A percentile compares a stretch with the other conserved stretches of the same genome.
Conservation (phyloP, 2,888 invertebrate species). For the Acronicta leporina region DNA sequence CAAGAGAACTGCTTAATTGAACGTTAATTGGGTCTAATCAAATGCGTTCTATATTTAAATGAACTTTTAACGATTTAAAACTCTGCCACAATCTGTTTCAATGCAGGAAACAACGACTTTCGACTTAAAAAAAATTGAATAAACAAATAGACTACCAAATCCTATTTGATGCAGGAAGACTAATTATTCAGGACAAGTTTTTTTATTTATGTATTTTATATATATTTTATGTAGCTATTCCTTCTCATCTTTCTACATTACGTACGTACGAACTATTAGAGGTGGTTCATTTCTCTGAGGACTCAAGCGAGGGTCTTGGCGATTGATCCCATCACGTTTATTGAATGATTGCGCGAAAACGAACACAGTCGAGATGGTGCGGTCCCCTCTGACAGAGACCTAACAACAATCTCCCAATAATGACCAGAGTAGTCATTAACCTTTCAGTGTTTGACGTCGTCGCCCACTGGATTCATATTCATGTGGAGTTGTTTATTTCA, state of each 20-base stretch:
- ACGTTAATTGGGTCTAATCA: conserved; percentile 87
- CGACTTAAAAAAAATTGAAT: not conserved
- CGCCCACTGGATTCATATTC: conserved; percentile 35
- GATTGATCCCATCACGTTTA: conserved; percentile 86
- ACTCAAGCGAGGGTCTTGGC: conserved; percentile 83
- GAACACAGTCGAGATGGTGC: conserved; percentile 75
- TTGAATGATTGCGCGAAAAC: conserved; percentile 89
- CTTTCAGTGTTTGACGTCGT: conserved; percentile 67
- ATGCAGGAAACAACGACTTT: conserved; percentile 4
- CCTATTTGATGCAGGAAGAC: not conserved
- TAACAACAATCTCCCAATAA: conserved; percentile 73
- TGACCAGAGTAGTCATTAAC: conserved; percentile 76
- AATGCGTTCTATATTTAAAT: conserved; percentile 88
- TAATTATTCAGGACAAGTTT: not conserved
- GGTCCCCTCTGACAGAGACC: conserved; percentile 74
- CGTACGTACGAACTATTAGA: conserved; percentile 50
- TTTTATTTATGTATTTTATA: no score
- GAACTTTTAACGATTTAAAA: conserved; percentile 81
- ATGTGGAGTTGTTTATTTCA: conserved; percentile 48
- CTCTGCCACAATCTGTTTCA: conserved; percentile 28
- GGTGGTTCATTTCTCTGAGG: conserved; percentile 84
- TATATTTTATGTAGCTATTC: no score
- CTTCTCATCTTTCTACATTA: conserved; percentile 24
- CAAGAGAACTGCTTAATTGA: conserved; percentile 84
- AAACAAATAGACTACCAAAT: not conserved